Base-by-base conservation (phyloP, 2,888 invertebrate genomes). In the Plemyria rubiginata region DNA sequence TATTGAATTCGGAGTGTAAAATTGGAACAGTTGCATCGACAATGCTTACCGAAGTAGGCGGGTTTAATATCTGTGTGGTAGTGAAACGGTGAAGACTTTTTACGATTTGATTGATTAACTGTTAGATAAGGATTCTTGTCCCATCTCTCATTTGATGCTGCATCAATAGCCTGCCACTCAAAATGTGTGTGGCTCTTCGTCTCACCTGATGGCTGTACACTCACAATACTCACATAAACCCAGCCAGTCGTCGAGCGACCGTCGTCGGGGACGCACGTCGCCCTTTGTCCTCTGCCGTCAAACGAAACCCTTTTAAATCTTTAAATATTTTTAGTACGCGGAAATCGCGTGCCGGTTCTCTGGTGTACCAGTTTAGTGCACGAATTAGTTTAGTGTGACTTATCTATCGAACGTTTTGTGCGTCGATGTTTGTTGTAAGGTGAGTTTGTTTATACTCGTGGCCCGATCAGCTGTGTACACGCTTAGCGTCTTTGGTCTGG, bases 241-340 rank as follows among this genome's bases (percentile, higher is more conserved):
- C 70, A 70, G 78, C 77, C 88, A 90, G 90, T 91, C 79, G 79
- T 77, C 76, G 74, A 74, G 80, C 79, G 80, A 77, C 77, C 81
- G 86, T 76, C 77, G 83, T 68, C 76, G 79, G 78, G 81, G 85
- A 70, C 85, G 87, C 85, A 85, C 90, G 65, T 65, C 65, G 90
- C 81, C 86, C 85, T 86, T 80, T 65, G 79, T 78, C 81, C 80
- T 74, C 76, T 65, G 65, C 70, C 71, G 70, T 62, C 72, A 73
- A 73, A 72, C 78, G 80, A 80, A 81, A 84, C 85, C 84, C 84
- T 82, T 82, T 81, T 78, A 76, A 78, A 75, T 77, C 77, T 83
- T 77, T 76, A 80, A 87, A 86, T 86, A 89, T 88, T 87, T 88
- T 87, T 87, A 86, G 82, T 85, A 75, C 76, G 74, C 82, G 85